These are phyloP conservation scores for Notodonta dromedarius DNA, from an alignment of 2,888 invertebrate genomes.

Conservation along the genomic window DNA sequence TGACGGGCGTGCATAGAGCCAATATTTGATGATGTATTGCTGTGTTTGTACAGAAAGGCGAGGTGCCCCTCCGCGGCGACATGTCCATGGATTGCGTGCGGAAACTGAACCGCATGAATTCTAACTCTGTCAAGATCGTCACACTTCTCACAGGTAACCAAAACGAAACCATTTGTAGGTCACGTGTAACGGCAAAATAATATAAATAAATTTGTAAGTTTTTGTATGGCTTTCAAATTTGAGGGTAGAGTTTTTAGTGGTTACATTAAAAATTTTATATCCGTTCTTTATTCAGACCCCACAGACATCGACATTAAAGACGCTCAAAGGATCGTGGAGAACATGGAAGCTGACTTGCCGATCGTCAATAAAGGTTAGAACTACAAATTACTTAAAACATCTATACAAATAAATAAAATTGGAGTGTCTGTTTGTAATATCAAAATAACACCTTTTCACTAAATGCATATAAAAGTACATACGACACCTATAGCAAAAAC, in stretches of 20 bases:
- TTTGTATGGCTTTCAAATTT: no score
- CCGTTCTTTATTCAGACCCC: slow-evolving; percentile 72
- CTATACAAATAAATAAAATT: no score
- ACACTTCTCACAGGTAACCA: slow-evolving; percentile 88
- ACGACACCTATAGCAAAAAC: no score
- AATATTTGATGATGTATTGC: not conserved
- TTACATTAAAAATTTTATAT: not conserved
- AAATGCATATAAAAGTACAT: no score
- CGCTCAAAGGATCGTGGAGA: slow-evolving; percentile 43
- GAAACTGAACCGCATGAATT: slow-evolving; percentile 91
- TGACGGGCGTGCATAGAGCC: no score
- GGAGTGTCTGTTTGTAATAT: no score
- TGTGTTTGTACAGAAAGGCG: slow-evolving; percentile 42
- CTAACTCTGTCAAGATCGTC: slow-evolving; percentile 97
- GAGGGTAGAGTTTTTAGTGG: no score
- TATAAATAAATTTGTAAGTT: no score
- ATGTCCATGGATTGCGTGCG: slow-evolving; percentile 88
- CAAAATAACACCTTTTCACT: no score
- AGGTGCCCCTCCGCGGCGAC: slow-evolving; percentile 48
- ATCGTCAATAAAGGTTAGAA: slow-evolving; percentile 52
- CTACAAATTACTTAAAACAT: no score
- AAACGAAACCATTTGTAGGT: not conserved
- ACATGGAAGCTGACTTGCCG: slow-evolving; percentile 55
- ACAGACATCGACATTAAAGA: slow-evolving; percentile 77
- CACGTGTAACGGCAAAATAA: no score